phyloP scores from a whole-genome alignment of 2,888 invertebrate genomes.

The Cancer borealis region DNA sequence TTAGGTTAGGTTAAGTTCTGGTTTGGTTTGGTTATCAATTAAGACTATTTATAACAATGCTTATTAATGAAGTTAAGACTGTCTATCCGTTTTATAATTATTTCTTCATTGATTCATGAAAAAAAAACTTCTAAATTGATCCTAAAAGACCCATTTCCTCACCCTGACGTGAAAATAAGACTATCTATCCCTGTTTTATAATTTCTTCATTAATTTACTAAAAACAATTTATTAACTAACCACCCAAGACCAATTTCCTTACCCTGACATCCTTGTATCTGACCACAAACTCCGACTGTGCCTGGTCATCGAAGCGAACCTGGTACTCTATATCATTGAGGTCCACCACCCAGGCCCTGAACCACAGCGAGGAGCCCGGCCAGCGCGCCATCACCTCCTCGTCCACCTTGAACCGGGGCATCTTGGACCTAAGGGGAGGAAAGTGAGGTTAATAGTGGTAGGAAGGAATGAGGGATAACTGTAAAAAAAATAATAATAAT shows the following conservation, averaged over 20 bases:
- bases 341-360: conserved; percentile 70
- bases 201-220: no score
- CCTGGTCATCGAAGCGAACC: conserved; percentile 70
- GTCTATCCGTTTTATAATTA: no score
- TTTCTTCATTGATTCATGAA: not conserved
- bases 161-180: no score
- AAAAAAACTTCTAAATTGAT: no score
- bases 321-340: conserved; percentile 76
- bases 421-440: conserved; percentile 53
- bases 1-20: not conserved
- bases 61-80: no score
- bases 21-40: no score
- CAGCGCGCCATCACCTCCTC: conserved; percentile 75
- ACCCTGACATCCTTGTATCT: conserved; percentile 75
- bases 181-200: no score
- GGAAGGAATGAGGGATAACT: not conserved
- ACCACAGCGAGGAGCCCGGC: conserved; percentile 73
- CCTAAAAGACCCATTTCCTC: no score
- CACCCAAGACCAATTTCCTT: not conserved
- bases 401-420: conserved; percentile 67
- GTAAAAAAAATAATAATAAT: no score
- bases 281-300: conserved; percentile 67
- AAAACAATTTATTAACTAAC: not conserved
- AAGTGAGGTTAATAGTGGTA: not conserved
- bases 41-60: no score